Evolutionary conservation across 2,113 vertebrate species (phyloP).

Genomic region (Poecile atricapillus): DNA sequence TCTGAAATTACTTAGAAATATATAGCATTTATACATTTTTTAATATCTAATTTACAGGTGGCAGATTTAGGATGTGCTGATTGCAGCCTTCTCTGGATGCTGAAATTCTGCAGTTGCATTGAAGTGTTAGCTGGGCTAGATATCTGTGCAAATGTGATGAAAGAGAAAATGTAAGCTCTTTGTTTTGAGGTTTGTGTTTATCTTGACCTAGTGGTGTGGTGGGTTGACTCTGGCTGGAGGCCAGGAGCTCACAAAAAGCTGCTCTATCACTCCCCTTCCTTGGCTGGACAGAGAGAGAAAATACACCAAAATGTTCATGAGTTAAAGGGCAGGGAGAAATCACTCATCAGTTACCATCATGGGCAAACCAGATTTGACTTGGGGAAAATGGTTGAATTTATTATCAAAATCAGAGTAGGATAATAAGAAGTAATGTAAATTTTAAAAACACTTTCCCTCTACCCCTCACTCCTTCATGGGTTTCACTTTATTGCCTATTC

Average conservation of each 20-base stretch:
- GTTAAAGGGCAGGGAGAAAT: neutral
- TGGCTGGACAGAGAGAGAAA: neutral
- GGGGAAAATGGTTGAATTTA: neutral
- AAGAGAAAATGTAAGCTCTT: slow-evolving; percentile 76
- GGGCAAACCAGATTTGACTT: neutral
- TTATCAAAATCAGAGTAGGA: neutral
- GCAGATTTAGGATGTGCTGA: slow-evolving; percentile 89
- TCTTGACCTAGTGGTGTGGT: neutral
- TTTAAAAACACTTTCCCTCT: neutral
- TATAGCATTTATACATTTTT: neutral
- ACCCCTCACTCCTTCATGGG: neutral
- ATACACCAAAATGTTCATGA: neutral
- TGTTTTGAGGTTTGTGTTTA: neutral
- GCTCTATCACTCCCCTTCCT: neutral
- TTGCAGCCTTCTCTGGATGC: slow-evolving; percentile 80
- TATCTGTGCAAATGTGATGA: slow-evolving; percentile 70
- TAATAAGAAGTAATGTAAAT: neutral
- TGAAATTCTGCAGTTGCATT: slow-evolving; percentile 81
- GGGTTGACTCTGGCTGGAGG: neutral
- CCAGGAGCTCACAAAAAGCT: neutral
- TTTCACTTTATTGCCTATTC: neutral
- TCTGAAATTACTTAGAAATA: neutral
- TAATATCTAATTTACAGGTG: slow-evolving; percentile 75
- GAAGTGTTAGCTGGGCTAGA: slow-evolving; percentile 88
- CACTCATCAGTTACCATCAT: neutral